Evolutionary conservation across 2,888 invertebrate genomes (phyloP).

Genomic region (Tenodera sinensis): DNA sequence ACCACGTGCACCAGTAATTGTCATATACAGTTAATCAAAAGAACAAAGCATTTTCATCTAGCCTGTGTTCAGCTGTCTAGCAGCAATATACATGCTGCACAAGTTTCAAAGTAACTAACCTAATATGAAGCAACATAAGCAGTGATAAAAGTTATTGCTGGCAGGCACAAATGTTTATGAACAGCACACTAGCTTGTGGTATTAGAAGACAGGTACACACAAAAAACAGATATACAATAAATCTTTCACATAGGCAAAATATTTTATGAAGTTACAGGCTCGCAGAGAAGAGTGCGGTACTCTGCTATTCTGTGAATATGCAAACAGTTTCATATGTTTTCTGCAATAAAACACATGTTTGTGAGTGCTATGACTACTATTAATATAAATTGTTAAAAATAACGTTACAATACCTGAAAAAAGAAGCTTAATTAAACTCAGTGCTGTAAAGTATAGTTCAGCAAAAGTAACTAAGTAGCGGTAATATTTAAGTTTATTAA

Average conservation of each 20-base stretch:
- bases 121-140: not conserved
- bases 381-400: not conserved
- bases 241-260: not conserved
- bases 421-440: not conserved
- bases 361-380: not conserved
- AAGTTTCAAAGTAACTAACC: not conserved
- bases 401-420: not conserved
- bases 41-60: no score
- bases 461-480: not conserved
- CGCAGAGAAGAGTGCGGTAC: not conserved
- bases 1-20: no score
- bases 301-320: not conserved
- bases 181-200: not conserved
- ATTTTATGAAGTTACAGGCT: not conserved
- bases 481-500: no score
- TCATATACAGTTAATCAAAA: no score
- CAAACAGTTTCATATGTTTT: not conserved
- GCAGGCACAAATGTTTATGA: not conserved
- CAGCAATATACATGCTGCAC: not conserved
- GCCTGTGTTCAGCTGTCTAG: not conserved
- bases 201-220: not conserved
- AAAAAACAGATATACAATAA: not conserved
- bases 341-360: not conserved
- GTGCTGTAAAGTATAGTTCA: not conserved
- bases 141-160: not conserved